Evolutionary conservation across 1,140 invertebrate genomes (phyloP), one percentile per base, ranked within the genome.

Genomic region (Pogonus chalceus): DNA sequence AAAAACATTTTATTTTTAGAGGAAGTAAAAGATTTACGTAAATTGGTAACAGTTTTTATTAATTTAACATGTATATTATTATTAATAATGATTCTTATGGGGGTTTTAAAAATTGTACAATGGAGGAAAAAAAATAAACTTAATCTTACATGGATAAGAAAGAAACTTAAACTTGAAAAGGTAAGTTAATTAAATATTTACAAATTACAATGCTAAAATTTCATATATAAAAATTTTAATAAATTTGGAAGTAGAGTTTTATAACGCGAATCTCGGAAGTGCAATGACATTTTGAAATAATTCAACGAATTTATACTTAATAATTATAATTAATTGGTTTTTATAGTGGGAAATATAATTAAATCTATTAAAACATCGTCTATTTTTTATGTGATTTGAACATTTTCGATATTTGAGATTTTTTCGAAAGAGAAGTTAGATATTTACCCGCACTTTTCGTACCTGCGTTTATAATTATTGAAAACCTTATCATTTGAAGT

Each of bases 111-210:
- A 58, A 46, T 62, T 9, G 63, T 61, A 26, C 35, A 62, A 56
- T 66, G 65, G 63, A 65, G 64, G 53, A 56, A 58, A 2, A 64
- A 65, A 35, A 63, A 66, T 39, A 61, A 64, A 47, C 60, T 66
- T 14, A 66, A 62, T 14, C 54, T 60, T 1, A 52, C 54, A 23
- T 58, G 51, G 20, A 54, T 66, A 16, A 61, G 58, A 48, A 59
- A 52, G 10, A 64, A 62, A 58, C 23, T 65, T 12, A 43, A 43
- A 14, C 58, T 60, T 43, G 55, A 56, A 37, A 61, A 62, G 43
- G 62, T 65, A 56, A 49, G 60, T 58, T 1, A 10, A 52, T 52
- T 20, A 31, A 31, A 7, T 31, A 7, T 31, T 31, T 4, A 31
- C 4, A 7, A 7, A 31, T 7, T 31, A 31, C 14, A 31, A 31